phyloP scores from a whole-genome alignment of 2,113 vertebrate species.

The Hippocampus comes region DNA sequence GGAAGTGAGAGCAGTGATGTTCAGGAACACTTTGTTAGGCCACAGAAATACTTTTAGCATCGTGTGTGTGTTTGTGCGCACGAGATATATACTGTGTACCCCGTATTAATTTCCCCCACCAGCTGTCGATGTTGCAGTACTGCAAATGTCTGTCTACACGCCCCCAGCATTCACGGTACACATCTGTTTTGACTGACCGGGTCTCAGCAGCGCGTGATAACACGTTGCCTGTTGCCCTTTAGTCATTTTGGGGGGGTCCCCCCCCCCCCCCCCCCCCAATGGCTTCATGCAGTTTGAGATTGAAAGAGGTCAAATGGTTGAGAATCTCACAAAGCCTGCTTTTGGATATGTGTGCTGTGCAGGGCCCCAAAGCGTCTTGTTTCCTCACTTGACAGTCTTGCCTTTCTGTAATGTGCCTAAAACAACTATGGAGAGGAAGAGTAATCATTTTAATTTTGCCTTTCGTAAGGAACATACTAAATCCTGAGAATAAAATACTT shows the following conservation, averaged over 20 bases:
- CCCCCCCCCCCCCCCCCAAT: too few relatives aligned
- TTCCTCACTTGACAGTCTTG: conserved; percentile 40
- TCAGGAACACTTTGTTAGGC: conserved; percentile 13
- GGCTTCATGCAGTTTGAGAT: conserved; percentile 2
- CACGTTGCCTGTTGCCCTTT: background rate
- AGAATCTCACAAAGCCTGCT: background rate
- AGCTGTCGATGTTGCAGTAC: conserved; percentile 25
- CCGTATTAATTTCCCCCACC: conserved; percentile 3
- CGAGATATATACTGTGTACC: background rate
- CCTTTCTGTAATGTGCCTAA: conserved; percentile 81
- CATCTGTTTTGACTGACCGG: conserved; percentile 19
- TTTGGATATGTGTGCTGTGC: conserved; percentile 22
- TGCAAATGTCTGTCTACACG: conserved; percentile 42
- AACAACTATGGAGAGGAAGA: conserved; percentile 57
- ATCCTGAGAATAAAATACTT: conserved; percentile 79
- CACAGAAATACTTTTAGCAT: conserved; percentile 15
- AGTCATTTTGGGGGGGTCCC: background rate
- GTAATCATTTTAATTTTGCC: conserved; percentile 74
- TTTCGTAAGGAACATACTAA: conserved; percentile 79
- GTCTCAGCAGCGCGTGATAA: conserved; percentile 9
- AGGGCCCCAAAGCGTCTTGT: conserved; percentile 24
- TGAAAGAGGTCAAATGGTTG: background rate
- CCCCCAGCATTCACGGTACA: conserved; percentile 41
- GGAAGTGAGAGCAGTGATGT: conserved; percentile 38
- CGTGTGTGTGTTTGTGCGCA: conserved; percentile 14